These are phyloP conservation scores for Troides aeacus DNA, from an alignment of 2,888 invertebrate genomes.

Conservation along the genomic window DNA sequence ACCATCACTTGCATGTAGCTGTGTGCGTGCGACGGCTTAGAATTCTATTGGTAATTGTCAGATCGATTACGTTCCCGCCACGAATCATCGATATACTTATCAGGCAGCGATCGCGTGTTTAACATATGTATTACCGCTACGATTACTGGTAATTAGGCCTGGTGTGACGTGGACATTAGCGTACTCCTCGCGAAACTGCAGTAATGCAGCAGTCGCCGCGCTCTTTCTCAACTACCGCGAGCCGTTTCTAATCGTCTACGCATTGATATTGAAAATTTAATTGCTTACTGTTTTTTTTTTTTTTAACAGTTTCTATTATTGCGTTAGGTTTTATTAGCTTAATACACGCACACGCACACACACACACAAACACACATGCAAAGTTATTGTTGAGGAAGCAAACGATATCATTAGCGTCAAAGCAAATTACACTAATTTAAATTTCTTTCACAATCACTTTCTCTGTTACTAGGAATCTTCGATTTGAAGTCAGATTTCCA, in stretches of 20 bases:
- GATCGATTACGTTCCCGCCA: slow-evolving; percentile 8
- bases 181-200: slow-evolving; percentile 11
- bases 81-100: slow-evolving; percentile 9
- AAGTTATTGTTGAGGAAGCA: neutral
- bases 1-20: too few species aligned
- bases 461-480: too few species aligned
- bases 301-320: slow-evolving; percentile 18
- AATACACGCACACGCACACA: slow-evolving; percentile 17
- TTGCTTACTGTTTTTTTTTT: slow-evolving; percentile 2
- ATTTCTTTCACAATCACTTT: too few species aligned
- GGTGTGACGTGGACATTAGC: slow-evolving; percentile 8
- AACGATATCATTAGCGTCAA: neutral
- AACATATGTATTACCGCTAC: slow-evolving; percentile 12
- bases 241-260: slow-evolving; percentile 26
- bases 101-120: slow-evolving; percentile 4
- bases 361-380: neutral
- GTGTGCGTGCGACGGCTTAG: neutral
- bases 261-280: slow-evolving; percentile 26
- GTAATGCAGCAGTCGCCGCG: slow-evolving; percentile 5
- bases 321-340: slow-evolving; percentile 18
- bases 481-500: too few species aligned
- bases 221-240: slow-evolving; percentile 2
- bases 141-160: slow-evolving; percentile 23
- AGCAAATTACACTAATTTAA: too few species aligned
- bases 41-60: slow-evolving; percentile 18